Evolutionary conservation across 2,797 vertebrate genomes (phyloP), one percentile per base, ranked within the genome.

Genomic region (Kryptolebias ocellatus): DNA sequence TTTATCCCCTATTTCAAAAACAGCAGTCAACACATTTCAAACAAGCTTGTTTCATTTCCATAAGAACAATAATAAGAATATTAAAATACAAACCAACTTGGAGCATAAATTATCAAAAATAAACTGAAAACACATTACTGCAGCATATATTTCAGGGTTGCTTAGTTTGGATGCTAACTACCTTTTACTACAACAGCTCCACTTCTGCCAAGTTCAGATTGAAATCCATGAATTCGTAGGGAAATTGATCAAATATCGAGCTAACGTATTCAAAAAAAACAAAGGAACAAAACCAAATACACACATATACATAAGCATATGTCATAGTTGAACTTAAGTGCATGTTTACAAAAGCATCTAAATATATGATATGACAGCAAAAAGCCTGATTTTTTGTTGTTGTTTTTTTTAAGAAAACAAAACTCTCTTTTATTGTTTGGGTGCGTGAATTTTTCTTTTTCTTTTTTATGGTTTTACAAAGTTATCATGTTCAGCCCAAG

Each of bases 21-120:
- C 97, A 98, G 97, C 97, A 98, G 97, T 97, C 95, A 95, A 95
- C 95, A 97, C 95, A 96, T 95, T 96, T 97, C 95, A 96, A 97
- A 98, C 94, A 94, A 89, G 87, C 88, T 91, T 94, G 94, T 96
- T 95, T 96, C 95, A 95, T 94, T 95, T 49, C 11, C 20, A 96
- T 94, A 96, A 94, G 90, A 94, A 95, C 17, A 67, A 54, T 46
- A 64, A 64, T 44, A 92, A 90, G 94, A 95, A 83, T 79, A 85
- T 80, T 75, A 88, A 84, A 95, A 94, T 83, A 96, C 93, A 96
- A 91, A 95, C 94, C 94, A 94, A 96, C 94, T 95, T 95, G 93
- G 89, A 96, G 96, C 95, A 96, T 94, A 93, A 91, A 92, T 95
- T 93, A 95, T 94, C 94, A 94, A 95, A 93, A 88, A 87, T 86